Evolutionary conservation across 1,140 invertebrate genomes (phyloP).

Genomic region (Drosophila guanche): DNA sequence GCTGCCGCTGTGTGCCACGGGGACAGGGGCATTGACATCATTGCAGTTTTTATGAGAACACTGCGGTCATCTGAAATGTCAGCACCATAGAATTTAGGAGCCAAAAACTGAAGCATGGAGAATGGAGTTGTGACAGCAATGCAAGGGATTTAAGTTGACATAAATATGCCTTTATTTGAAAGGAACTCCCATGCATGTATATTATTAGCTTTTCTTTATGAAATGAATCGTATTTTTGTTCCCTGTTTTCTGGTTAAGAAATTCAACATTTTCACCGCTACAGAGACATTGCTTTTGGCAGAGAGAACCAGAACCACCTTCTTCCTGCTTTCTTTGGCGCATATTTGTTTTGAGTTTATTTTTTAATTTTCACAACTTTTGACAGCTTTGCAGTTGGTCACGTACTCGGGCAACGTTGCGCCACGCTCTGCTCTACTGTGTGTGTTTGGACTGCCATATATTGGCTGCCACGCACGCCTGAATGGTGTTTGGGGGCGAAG

Average conservation of each 20-base stretch:
- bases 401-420: conserved; percentile 40
- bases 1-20: neutral
- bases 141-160: too few species aligned
- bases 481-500: neutral
- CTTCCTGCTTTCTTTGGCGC: conserved; percentile 36
- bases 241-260: too few species aligned
- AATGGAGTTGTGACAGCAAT: conserved; percentile 15
- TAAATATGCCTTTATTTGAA: too few species aligned
- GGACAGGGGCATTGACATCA: conserved; percentile 62
- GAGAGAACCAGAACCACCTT: neutral
- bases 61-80: conserved; percentile 37
- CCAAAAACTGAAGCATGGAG: neutral
- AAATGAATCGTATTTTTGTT: neutral
- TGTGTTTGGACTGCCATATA: conserved; percentile 56
- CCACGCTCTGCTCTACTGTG: too few species aligned
- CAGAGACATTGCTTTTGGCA: conserved; percentile 11
- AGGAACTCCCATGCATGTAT: too few species aligned
- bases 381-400: conserved; percentile 76
- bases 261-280: too few species aligned
- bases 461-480: conserved; percentile 35
- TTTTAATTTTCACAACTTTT: conserved; percentile 81
- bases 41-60: conserved; percentile 53
- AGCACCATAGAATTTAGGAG: conserved; percentile 27
- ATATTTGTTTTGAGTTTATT: conserved; percentile 79
- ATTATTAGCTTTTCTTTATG: too few species aligned